Evolutionary conservation across 2,888 invertebrate species (phyloP).

Genomic region (Drosophila nigricruria): DNA sequence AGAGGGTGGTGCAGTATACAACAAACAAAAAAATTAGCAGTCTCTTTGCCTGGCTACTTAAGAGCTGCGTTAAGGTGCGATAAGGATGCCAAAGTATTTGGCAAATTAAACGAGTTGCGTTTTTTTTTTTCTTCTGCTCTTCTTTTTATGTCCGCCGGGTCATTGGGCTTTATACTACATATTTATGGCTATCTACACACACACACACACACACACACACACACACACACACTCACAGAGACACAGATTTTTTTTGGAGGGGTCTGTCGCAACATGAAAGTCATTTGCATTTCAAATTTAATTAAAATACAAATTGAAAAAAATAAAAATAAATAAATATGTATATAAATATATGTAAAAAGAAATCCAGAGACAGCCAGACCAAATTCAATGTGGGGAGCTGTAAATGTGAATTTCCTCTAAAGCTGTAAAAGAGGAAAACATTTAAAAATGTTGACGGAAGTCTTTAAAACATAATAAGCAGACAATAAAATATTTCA

Average conservation of each 20-base stretch:
- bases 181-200: conserved; percentile 20
- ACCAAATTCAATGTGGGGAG: conserved; percentile 35
- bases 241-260: conserved; percentile 1
- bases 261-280: conserved; percentile 34
- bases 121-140: conserved; percentile 7
- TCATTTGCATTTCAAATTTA: conserved; percentile 66
- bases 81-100: conserved; percentile 71
- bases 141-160: conserved; percentile 44
- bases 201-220: background rate
- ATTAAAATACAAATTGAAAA: conserved; percentile 67
- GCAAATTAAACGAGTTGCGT: conserved; percentile 66
- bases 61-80: conserved; percentile 71
- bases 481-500: conserved; percentile 32
- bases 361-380: conserved; percentile 32
- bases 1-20: background rate
- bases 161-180: conserved; percentile 53
- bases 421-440: conserved; percentile 1
- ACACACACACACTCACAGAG: background rate
- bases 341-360: conserved; percentile 9
- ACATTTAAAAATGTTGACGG: conserved; percentile 24
- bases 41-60: conserved; percentile 70
- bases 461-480: conserved; percentile 41
- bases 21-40: conserved; percentile 65
- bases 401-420: conserved; percentile 30
- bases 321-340: conserved; percentile 3